Percentiles rank a stretch among this genome's conserved stretches.
phyloP scores from a whole-genome alignment of 2,113 vertebrate species.

The Cygnus atratus region DNA sequence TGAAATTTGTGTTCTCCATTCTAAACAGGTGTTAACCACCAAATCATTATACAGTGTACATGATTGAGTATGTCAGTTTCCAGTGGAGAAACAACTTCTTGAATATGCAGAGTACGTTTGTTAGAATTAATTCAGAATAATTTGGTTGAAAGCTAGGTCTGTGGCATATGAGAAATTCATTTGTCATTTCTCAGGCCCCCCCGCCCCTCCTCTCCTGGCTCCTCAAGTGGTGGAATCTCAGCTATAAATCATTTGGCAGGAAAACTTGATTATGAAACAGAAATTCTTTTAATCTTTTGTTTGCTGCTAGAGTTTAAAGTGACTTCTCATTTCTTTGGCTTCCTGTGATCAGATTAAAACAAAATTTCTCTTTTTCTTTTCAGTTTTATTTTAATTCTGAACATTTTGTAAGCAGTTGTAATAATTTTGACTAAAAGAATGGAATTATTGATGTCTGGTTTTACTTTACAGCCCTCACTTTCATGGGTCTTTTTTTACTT shows the following conservation, averaged over 20 bases:
- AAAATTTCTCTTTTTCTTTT: not conserved
- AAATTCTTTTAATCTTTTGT: not conserved
- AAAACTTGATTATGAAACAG: not conserved
- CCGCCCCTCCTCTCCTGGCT: not conserved
- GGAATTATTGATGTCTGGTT: not conserved
- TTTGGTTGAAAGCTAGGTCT: not conserved
- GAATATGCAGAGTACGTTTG: not conserved
- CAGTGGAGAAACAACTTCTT: not conserved
- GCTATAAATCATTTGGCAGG: not conserved
- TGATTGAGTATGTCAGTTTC: not conserved
- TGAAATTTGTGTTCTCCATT: not conserved
- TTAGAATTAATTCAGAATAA: not conserved
- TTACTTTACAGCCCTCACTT: not conserved
- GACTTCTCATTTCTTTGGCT: not conserved
- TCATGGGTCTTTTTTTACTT: not conserved
- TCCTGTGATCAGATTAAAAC: constrained; percentile 16
- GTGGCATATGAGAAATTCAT: not conserved
- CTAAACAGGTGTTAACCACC: not conserved
- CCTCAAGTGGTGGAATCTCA: not conserved
- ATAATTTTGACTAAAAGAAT: not conserved
- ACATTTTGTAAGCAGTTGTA: not conserved
- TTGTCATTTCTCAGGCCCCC: not conserved
- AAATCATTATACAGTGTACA: not conserved
- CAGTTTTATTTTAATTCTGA: not conserved
- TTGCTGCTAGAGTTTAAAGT: not conserved